Conservation (phyloP, 2,113 vertebrate species). For the Zosterops pallidus region DNA sequence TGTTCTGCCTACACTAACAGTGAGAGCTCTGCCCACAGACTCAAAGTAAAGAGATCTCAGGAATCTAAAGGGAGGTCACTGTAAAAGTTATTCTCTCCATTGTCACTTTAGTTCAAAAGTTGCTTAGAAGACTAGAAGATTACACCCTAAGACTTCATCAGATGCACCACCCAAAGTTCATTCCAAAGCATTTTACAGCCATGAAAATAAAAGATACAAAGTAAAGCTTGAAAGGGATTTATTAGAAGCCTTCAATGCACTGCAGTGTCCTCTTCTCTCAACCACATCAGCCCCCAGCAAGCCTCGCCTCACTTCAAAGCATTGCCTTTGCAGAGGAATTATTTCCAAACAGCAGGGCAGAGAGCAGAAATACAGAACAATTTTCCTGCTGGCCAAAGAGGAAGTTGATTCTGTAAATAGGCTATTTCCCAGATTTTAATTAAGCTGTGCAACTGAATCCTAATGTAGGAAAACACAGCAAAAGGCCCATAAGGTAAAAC, state of each 20-base stretch:
- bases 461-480: neutral
- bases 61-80: neutral
- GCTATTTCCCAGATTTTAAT: slow-evolving; percentile 24
- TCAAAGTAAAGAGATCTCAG: neutral
- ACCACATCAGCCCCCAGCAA: neutral
- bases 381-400: slow-evolving; percentile 1
- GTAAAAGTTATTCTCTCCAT: neutral
- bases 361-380: neutral
- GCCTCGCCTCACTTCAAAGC: slow-evolving; percentile 14
- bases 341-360: neutral
- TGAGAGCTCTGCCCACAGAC: neutral
- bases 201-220: neutral
- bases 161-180: rapidly evolving
- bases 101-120: neutral
- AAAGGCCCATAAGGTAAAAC: neutral
- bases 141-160: neutral
- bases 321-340: neutral
- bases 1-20: neutral
- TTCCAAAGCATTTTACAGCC: neutral
- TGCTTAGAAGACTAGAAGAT: neutral
- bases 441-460: neutral
- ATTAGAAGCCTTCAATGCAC: neutral
- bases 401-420: neutral
- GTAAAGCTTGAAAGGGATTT: neutral
- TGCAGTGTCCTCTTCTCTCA: neutral